Percentiles rank a stretch among this genome's conserved stretches.
Conservation (phyloP, 2,888 invertebrate genomes). For the Dynastes hyllus region DNA sequence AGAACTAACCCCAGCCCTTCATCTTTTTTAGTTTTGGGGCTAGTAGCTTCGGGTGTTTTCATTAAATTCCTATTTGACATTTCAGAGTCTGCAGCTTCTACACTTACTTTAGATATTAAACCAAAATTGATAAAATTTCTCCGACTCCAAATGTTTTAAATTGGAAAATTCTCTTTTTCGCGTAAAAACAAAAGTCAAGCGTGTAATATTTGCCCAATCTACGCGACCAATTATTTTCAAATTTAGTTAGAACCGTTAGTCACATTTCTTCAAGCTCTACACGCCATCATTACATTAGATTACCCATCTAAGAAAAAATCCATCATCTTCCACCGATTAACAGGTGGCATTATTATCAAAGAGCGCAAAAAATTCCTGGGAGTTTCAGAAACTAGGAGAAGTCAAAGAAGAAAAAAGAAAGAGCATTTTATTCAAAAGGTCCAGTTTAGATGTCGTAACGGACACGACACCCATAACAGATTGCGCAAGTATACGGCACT, state of each 20-base stretch:
- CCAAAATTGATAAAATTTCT: too few relatives aligned
- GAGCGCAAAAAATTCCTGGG: neutral
- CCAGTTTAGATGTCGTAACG: neutral
- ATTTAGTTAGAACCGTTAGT: conserved; percentile 9
- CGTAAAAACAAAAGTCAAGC: neutral
- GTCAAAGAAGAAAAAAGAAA: neutral
- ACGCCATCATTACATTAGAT: neutral
- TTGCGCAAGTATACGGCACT: conserved; percentile 15
- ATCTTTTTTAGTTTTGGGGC: too few relatives aligned
- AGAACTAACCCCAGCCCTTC: too few relatives aligned
- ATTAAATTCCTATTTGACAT: too few relatives aligned
- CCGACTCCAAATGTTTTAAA: too few relatives aligned
- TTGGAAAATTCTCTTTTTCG: neutral
- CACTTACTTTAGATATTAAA: too few relatives aligned
- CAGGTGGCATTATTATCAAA: neutral
- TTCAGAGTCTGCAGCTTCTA: too few relatives aligned
- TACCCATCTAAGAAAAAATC: neutral
- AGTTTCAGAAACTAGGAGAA: neutral
- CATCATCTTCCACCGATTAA: neutral
- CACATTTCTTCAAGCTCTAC: neutral
- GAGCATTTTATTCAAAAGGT: neutral
- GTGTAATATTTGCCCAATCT: neutral
- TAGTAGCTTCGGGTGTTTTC: too few relatives aligned
- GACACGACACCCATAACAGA: neutral
- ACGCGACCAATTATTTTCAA: conserved; percentile 21